Evolutionary conservation across 1,140 invertebrate genomes (phyloP), one percentile per base, ranked within the genome.

Genomic region (Apis dorsata): DNA sequence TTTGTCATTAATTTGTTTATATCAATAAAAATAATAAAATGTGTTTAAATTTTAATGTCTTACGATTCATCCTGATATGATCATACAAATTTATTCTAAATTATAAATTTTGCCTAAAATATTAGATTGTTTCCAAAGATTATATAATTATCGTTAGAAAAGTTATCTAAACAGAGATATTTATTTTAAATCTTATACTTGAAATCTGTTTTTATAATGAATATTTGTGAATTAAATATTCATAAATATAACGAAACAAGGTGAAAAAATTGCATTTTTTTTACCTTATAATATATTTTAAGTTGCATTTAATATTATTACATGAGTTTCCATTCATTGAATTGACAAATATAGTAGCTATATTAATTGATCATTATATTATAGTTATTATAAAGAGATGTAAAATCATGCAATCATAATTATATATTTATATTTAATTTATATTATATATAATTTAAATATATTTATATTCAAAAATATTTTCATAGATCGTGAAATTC

Each of bases 101-200:
- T 17, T 24, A 11, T 49, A 59, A 71, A 19, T 34, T 70, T 15
- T 15, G 10, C 60, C 15, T 62, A 34, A 51, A 11, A 71, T 28
- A 59, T 72, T n/a, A 19, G 24, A 53, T 72, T 19, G 57, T n/a
- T 79, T 60, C 68, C 66, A 62, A 62, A 62, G 4, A 72, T 24
- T 21, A 69, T 10, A 72, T 12, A 21, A 19, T 60, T 15, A 62
- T 71, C 24, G 15, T 68, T 4, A 24, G 4, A 44, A 63, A 24
- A 21, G 3, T 76, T 65, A 55, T 65, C 8, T 21, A 21, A 59
- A 49, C 75, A 57, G 21, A 57, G 28, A 13, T 57, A 59, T 69
- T 19, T 78, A 51, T 15, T 12, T 55, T 62, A 19, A 7, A 44
- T 28, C 3, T 7, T 19, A 51, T 13, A 49, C 19, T 51, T 34